phyloP scores from a whole-genome alignment of 2,113 vertebrate species.

The Erythrocebus patas region DNA sequence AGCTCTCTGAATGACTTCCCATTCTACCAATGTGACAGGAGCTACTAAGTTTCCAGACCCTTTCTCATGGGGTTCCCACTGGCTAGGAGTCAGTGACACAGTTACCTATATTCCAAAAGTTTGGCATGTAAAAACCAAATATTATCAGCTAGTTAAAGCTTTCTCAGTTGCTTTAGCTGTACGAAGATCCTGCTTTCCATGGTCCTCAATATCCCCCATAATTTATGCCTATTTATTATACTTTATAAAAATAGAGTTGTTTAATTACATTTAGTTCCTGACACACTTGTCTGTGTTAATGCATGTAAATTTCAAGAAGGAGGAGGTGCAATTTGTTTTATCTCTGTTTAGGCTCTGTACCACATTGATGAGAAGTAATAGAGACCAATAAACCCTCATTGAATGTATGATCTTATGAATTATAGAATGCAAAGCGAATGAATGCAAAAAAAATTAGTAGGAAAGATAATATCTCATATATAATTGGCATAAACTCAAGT shows the following conservation, averaged over 20 bases:
- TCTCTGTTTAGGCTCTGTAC: not conserved
- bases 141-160: not conserved
- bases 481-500: not conserved
- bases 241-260: not conserved
- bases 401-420: not conserved
- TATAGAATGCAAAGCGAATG: not conserved
- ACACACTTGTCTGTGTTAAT: not conserved
- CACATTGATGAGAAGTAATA: not conserved
- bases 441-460: not conserved
- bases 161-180: not conserved
- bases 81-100: not conserved
- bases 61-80: rapidly evolving
- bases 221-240: not conserved
- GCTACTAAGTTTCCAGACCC: too few relatives aligned
- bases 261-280: not conserved
- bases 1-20: not conserved
- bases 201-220: not conserved
- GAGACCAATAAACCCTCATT: not conserved
- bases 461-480: not conserved
- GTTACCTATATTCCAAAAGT: not conserved
- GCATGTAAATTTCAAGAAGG: not conserved
- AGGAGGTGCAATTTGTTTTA: not conserved
- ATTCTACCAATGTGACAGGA: too few relatives aligned
- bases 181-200: not conserved
- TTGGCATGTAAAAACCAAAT: not conserved